Evolutionary conservation across 2,113 vertebrate genomes (phyloP).

Genomic region (Myocastor coypus): DNA sequence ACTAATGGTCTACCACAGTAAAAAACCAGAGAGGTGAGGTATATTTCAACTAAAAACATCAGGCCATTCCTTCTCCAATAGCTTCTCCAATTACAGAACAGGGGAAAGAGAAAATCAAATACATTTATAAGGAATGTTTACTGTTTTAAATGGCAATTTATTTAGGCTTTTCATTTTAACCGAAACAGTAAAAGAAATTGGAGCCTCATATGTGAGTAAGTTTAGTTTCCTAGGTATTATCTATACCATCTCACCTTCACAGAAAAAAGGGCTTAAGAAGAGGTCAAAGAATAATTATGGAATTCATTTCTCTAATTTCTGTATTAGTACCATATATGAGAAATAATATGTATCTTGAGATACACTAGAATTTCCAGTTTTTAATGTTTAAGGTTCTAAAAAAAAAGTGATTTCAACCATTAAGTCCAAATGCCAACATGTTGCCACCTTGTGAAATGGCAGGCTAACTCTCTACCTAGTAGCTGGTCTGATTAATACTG

Average conservation of each 20-base stretch:
- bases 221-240: slow-evolving; percentile 28
- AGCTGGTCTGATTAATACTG: background rate
- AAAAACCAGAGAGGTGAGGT: background rate
- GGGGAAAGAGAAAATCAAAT: background rate
- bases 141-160: background rate
- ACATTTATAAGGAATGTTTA: background rate
- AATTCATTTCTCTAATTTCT: slow-evolving; percentile 3
- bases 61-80: background rate
- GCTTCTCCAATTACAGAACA: no score
- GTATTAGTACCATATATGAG: slow-evolving; percentile 8
- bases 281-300: slow-evolving; percentile 39
- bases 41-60: background rate
- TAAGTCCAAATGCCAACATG: background rate
- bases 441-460: background rate
- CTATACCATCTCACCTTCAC: background rate
- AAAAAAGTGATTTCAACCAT: background rate
- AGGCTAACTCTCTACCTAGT: background rate
- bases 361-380: slow-evolving; percentile 17
- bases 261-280: background rate
- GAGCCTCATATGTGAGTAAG: background rate
- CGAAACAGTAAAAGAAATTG: background rate
- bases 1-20: background rate
- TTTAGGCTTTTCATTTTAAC: slow-evolving; percentile 52
- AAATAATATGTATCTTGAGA: background rate
- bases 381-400: slow-evolving; percentile 32